These are phyloP conservation scores for Aplysia californica DNA, from an alignment of 1,140 invertebrate genomes.

Conservation along the genomic window DNA sequence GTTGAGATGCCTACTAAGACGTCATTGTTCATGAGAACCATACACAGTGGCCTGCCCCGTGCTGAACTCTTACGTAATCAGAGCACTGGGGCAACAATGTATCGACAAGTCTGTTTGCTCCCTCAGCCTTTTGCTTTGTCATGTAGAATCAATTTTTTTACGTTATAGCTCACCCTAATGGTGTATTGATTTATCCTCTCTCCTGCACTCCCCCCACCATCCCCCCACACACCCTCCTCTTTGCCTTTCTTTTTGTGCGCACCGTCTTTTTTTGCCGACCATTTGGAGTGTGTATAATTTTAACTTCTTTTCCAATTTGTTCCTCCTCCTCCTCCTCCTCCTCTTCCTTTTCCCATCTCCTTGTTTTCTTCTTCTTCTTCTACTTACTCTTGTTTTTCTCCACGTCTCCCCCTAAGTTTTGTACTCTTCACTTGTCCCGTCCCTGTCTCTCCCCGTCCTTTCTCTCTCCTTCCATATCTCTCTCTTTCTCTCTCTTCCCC, in stretches of 20 bases:
- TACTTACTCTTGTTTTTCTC: neutral
- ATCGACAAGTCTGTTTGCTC: too few relatives aligned
- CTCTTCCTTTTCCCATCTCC: neutral
- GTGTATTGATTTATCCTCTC: neutral
- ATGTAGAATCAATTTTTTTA: neutral
- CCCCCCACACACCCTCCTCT: neutral
- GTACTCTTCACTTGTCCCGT: neutral
- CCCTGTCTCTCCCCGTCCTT: neutral
- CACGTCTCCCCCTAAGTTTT: too few relatives aligned
- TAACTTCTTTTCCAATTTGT: too few relatives aligned
- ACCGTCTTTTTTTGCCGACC: too few relatives aligned
- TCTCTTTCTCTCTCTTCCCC: conserved; percentile 8
- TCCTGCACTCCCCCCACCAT: neutral
- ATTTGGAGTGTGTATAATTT: too few relatives aligned
- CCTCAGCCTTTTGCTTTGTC: neutral
- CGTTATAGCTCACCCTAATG: neutral
- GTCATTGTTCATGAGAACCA: too few relatives aligned
- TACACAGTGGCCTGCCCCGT: too few relatives aligned
- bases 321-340: neutral
- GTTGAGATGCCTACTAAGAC: too few relatives aligned
- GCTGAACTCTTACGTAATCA: too few relatives aligned
- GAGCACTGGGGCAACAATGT: too few relatives aligned
- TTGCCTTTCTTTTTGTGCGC: neutral
- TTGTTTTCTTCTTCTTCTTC: conserved; percentile 5
- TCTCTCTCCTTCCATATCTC: conserved; percentile 6